Evolutionary conservation across 1,140 invertebrate species (phyloP), one percentile per base, ranked within the genome.

Genomic region (Pygmarrhopalites habei): DNA sequence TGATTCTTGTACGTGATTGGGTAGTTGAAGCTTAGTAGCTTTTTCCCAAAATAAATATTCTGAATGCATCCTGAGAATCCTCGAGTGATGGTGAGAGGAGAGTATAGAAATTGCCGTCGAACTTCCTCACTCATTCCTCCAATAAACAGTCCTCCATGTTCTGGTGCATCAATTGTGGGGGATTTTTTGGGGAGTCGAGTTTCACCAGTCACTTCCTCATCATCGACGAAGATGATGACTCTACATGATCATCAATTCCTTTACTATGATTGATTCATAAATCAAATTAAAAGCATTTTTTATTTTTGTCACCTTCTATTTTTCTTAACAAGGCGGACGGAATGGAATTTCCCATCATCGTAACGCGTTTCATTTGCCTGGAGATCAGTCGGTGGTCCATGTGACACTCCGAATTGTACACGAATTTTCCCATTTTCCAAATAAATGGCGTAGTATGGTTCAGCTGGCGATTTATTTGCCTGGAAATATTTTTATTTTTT

Each of bases 21-120:
- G 41, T 83, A 75, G 63, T 85, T 83, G 60, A 90, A 84, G 62
- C 79, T 79, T 4, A 89, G 56, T 12, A 87, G 71, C 66, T 82
- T 84, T 66, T 89, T 83, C 73, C 90, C 87, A 64, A 91, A 84
- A 59, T 89, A 83, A 19, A 87, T 81, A 77, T 94, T 87, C 68
- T 84, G 85, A 25, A 94, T 85, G 5, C 87, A 85, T 30, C 90
- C 90, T 59, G 80, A 78, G 49, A 67, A 70, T 1, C 65, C 60
- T 47, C 35, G 49, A 1, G 43, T 58, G 5, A 67, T 29, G 12
- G 44, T 53, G 2, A 62, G 49, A 39, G 62, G 23, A 1, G 60
- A n/a, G n/a, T n/a, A n/a, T n/a, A n/a, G 19, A 60, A 60, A 66
- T 41, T 65, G 47, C n/a, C 21, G n/a, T 43, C 55, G 41, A 25